phyloP scores from a whole-genome alignment of 2,888 invertebrate genomes.

The Arge pagana region DNA sequence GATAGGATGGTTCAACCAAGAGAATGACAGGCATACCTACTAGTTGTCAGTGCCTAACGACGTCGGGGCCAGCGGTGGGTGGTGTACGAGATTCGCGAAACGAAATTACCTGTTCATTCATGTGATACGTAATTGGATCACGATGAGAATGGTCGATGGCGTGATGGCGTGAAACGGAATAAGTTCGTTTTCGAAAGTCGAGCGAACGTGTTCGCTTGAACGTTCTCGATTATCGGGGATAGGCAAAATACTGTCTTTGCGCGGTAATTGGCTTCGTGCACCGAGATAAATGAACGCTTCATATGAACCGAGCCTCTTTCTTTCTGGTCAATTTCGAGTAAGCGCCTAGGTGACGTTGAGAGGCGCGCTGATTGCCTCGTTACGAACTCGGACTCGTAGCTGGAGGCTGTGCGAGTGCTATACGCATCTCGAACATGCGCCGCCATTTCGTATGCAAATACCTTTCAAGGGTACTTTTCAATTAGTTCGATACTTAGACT shows the following conservation, averaged over 20 bases:
- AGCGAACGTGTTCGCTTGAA: too few species aligned
- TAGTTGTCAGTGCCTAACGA: conserved; percentile 51
- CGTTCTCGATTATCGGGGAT: too few species aligned
- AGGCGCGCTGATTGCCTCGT: conserved; percentile 21
- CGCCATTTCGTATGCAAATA: too few species aligned
- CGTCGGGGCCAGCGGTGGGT: conserved; percentile 36
- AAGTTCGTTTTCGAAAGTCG: not conserved
- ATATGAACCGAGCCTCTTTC: too few species aligned
- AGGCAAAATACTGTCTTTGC: too few species aligned
- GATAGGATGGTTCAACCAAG: conserved; percentile 54
- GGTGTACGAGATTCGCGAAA: too few species aligned
- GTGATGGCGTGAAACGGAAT: not conserved
- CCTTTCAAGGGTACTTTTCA: too few species aligned
- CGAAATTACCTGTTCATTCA: conserved; percentile 55
- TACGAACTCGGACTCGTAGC: conserved; percentile 17
- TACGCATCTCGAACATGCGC: too few species aligned
- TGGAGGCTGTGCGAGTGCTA: conserved; percentile 6
- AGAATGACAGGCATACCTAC: too few species aligned
- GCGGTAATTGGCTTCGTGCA: too few species aligned
- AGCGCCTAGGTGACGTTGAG: conserved; percentile 9
- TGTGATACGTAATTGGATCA: conserved; percentile 49
- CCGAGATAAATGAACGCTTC: too few species aligned
- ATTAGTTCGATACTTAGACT: too few species aligned
- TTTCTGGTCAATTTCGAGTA: conserved; percentile 14
- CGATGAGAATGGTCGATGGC: not conserved